These are phyloP conservation scores for Lamproptera curius DNA, from an alignment of 2,888 invertebrate genomes.

Conservation along the genomic window DNA sequence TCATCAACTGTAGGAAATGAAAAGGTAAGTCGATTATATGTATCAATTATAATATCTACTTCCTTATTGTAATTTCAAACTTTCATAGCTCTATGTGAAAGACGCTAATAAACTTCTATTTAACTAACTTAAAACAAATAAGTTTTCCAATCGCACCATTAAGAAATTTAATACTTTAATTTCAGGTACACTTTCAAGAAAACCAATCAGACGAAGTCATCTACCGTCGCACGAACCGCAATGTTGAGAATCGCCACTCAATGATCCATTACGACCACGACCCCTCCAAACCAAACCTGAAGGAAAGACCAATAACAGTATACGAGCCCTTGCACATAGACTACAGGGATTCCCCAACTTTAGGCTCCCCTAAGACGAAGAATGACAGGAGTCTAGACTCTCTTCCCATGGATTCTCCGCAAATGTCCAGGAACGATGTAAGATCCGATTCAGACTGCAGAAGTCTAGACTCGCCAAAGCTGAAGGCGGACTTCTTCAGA, in stretches of 20 bases:
- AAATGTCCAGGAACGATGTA: constrained; percentile 59
- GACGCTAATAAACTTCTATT: too few relatives aligned
- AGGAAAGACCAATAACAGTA: constrained; percentile 65
- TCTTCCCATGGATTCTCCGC: constrained; percentile 65
- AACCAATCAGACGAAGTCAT: constrained; percentile 53
- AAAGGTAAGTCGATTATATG: constrained; percentile 59
- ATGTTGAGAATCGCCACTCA: constrained; percentile 67
- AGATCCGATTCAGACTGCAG: constrained; percentile 63
- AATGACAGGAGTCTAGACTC: constrained; percentile 67
- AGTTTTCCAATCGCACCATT: too few relatives aligned
- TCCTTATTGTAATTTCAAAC: too few relatives aligned
- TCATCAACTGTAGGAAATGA: constrained; percentile 45
- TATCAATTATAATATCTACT: too few relatives aligned
- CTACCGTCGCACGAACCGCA: constrained; percentile 60
- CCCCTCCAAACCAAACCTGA: constrained; percentile 55
- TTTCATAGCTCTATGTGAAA: too few relatives aligned
- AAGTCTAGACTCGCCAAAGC: constrained; percentile 65
- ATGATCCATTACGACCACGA: constrained; percentile 74
- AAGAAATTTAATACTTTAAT: too few relatives aligned
- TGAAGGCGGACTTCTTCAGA: constrained; percentile 61
- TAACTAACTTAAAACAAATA: too few relatives aligned
- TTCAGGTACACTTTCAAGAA: constrained; percentile 72
- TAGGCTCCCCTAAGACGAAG: constrained; percentile 66
- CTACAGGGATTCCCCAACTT: constrained; percentile 60
- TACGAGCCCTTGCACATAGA: constrained; percentile 69